Conservation (phyloP, 2,888 invertebrate species). For the Epinotia nisella region DNA sequence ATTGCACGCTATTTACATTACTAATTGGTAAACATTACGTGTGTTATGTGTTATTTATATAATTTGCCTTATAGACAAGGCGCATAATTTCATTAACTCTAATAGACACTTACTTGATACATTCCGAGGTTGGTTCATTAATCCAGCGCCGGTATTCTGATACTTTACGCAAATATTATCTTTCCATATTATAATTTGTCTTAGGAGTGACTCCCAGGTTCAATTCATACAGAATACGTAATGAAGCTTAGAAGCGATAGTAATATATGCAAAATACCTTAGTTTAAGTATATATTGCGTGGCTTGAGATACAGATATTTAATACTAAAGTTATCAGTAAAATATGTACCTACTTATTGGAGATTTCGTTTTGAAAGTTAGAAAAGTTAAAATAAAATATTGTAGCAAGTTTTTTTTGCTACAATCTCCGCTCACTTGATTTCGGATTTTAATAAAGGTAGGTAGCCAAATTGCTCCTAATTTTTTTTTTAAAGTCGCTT, state of each 20-base stretch:
- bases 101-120: slow-evolving; percentile 26
- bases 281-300: not conserved
- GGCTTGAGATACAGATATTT: not conserved
- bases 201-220: slow-evolving; percentile 5
- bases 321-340: not conserved
- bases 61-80: not conserved
- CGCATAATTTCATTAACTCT: not conserved
- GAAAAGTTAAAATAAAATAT: not conserved
- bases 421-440: no score
- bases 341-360: not conserved
- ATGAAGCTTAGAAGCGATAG: slow-evolving; percentile 5
- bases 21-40: no score
- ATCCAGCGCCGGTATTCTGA: slow-evolving; percentile 15
- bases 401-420: not conserved
- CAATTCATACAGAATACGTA: slow-evolving; percentile 20
- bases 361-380: not conserved
- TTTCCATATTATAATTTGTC: slow-evolving; percentile 28
- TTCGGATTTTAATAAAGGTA: no score
- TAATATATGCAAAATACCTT: slow-evolving; percentile 7
- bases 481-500: no score
- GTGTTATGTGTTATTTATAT: not conserved
- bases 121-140: slow-evolving; percentile 12
- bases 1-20: not conserved
- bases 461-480: no score
- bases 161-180: slow-evolving; percentile 27